Percentiles rank a stretch among this genome's conserved stretches.
Conservation (phyloP, 2,113 vertebrate genomes). For the Eudorcas thomsonii region DNA sequence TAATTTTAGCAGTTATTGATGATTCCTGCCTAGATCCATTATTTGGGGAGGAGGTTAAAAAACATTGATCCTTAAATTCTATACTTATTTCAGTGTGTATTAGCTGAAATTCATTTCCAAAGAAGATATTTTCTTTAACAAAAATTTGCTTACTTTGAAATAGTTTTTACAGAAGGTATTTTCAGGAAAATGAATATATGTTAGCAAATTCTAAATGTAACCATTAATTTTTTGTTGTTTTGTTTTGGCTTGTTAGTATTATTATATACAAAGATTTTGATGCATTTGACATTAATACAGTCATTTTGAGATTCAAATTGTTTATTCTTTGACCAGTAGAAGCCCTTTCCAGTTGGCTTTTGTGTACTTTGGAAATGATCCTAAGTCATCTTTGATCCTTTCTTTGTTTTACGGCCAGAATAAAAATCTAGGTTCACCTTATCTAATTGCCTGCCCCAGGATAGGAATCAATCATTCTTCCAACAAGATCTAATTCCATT, state of each 20-base stretch:
- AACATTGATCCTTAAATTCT: not conserved
- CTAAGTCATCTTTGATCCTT: not conserved
- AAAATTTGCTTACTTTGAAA: not conserved
- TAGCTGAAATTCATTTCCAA: not conserved
- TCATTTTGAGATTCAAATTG: not conserved
- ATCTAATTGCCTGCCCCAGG: not conserved
- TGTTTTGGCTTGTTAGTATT: not conserved
- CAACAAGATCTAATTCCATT: not conserved
- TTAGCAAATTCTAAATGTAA: not conserved
- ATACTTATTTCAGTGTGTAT: not conserved
- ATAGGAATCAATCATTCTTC: not conserved
- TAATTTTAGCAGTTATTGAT: not conserved
- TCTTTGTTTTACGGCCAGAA: not conserved
- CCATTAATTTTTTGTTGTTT: not conserved
- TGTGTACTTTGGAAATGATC: not conserved
- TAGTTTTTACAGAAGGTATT: not conserved
- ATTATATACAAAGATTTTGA: not conserved
- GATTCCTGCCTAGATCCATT: not conserved
- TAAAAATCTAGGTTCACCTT: not conserved
- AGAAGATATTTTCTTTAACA: not conserved
- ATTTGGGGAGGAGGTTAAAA: not conserved
- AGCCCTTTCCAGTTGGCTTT: not conserved
- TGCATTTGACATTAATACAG: not conserved
- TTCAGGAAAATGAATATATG: not conserved
- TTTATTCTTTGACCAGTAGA: not conserved